Percentiles rank a stretch among this genome's conserved stretches.
These are phyloP conservation scores for Phodopus roborovskii DNA, from an alignment of 2,113 vertebrate species.

Conservation along the genomic window DNA sequence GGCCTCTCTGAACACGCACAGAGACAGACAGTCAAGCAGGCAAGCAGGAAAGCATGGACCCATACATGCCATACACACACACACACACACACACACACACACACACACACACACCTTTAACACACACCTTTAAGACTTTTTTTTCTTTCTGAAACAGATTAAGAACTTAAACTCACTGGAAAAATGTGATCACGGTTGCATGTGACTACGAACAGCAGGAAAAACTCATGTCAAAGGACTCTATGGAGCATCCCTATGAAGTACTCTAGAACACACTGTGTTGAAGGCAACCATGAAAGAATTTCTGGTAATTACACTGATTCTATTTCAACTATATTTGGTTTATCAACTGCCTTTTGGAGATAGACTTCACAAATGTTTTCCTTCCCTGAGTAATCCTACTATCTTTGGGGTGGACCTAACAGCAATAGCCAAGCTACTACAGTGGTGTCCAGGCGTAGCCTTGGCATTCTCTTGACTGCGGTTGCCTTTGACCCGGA, in stretches of 20 bases:
- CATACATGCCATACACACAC: too few relatives aligned
- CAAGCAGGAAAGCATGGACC: neutral
- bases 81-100: neutral
- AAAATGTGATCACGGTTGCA: neutral
- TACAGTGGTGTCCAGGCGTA: neutral
- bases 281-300: neutral
- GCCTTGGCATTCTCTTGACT: neutral
- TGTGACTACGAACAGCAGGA: neutral
- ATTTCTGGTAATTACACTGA: neutral
- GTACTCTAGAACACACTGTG: neutral
- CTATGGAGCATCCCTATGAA: neutral
- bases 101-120: too few relatives aligned
- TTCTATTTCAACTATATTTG: neutral
- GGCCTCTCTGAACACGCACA: neutral
- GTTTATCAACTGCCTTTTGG: slow-evolving; percentile 21
- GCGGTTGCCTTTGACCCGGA: neutral
- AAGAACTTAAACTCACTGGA: neutral
- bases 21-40: neutral
- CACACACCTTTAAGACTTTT: neutral
- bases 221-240: neutral
- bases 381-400: neutral
- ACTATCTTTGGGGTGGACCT: neutral
- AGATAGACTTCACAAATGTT: neutral
- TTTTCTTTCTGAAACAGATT: neutral
- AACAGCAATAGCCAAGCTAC: neutral